A percentile compares a stretch with the other conserved stretches of the same genome.
Evolutionary conservation across 2,113 vertebrate genomes (phyloP).

Genomic region (Trinectes maculatus): DNA sequence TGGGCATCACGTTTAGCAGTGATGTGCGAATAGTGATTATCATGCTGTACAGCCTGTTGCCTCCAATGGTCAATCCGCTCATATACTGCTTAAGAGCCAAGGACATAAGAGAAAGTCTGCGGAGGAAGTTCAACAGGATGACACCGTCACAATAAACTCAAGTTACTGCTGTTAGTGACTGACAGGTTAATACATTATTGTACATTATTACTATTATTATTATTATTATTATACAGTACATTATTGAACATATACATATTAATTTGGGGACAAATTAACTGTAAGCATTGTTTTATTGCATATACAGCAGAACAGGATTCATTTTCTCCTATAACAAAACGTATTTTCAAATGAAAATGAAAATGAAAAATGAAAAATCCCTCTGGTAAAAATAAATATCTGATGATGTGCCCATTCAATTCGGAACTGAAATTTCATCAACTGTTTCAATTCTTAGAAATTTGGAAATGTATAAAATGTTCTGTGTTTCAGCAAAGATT

Average conservation of each 20-base stretch:
- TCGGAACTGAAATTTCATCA: no score
- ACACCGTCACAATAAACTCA: neutral
- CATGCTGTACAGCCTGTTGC: constrained; percentile 69
- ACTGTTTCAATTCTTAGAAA: no score
- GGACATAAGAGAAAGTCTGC: constrained; percentile 68
- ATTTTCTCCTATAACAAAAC: no score
- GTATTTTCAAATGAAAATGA: no score
- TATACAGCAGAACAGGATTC: no score
- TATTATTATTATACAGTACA: no score
- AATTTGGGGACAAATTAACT: no score
- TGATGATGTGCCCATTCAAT: no score
- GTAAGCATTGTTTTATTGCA: no score
- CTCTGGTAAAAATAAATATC: no score
- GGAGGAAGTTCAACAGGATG: constrained; percentile 24
- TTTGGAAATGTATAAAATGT: neutral
- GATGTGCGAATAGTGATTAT: constrained; percentile 61
- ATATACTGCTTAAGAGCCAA: constrained; percentile 73
- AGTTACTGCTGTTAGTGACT: constrained; percentile 25
- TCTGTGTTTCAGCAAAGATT: neutral
- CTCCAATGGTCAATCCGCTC: constrained; percentile 73
- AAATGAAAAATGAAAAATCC: no score
- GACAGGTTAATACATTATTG: neutral
- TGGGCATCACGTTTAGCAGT: constrained; percentile 52
- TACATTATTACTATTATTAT: neutral
- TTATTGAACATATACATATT: no score